These are phyloP conservation scores for Gryllus bimaculatus DNA, from an alignment of 1,140 invertebrate species.

Conservation along the genomic window DNA sequence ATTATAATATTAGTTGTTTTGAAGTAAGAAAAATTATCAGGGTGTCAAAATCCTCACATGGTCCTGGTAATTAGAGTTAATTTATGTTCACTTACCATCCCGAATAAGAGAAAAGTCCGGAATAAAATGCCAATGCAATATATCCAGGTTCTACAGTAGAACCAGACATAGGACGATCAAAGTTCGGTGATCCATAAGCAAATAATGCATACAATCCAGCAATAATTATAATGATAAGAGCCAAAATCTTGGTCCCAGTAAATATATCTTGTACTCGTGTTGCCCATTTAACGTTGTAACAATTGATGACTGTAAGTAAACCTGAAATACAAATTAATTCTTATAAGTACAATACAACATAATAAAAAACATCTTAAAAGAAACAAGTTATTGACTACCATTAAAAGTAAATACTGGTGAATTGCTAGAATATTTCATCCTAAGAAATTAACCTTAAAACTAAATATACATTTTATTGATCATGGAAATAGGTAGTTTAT, in stretches of 20 bases:
- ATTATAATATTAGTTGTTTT: too few species aligned
- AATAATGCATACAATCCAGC: constrained; percentile 59
- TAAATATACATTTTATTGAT: too few species aligned
- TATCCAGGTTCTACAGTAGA: constrained; percentile 71
- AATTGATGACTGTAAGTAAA: constrained; percentile 79
- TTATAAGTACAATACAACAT: too few species aligned
- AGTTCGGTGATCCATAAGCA: constrained; percentile 55
- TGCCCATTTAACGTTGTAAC: constrained; percentile 76
- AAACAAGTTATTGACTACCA: too few species aligned
- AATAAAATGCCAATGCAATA: constrained; percentile 86
- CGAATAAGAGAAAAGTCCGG: constrained; percentile 92
- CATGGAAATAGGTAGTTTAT: too few species aligned
- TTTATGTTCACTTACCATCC: constrained; percentile 60
- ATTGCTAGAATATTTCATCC: too few species aligned
- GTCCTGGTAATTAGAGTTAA: not conserved
- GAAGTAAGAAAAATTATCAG: too few species aligned
- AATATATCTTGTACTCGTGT: constrained; percentile 82
- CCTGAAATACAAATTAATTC: constrained; percentile 36
- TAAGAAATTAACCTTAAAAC: too few species aligned
- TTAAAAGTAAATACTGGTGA: too few species aligned
- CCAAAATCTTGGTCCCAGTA: constrained; percentile 80
- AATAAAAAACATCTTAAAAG: too few species aligned
- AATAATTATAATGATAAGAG: constrained; percentile 69
- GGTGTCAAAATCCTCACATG: too few species aligned
- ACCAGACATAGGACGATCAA: constrained; percentile 66